Base-by-base conservation (phyloP, 2,113 vertebrate genomes). In the Phaethornis superciliosus region DNA sequence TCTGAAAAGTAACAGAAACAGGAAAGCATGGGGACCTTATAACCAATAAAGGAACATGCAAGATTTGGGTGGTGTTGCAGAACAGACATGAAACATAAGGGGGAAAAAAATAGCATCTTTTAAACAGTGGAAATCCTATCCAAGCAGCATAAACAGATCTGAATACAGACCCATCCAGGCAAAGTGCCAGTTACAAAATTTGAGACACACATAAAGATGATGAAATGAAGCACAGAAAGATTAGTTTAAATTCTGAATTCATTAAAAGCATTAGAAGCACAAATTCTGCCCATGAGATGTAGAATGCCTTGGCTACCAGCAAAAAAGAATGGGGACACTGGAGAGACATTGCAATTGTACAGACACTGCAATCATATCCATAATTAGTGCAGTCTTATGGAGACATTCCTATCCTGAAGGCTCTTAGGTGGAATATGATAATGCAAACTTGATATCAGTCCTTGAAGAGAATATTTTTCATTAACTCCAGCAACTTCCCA, bases 111-210 rank as follows among this genome's bases (percentile, higher is more conserved):
- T 3, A 68, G 71, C 60, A 33, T 91, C 89, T 93, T 94, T 93
- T 93, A 91, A 95, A 65, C 82, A 90, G 90, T 94, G 85, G 94
- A 94, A 96, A 94, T 90, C 85, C 88, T 91, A 93, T 72, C 94
- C 94, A 65, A 88, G 86, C 80, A 93, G 79, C 71, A 96, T 30
- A 79, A 94, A 90, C 85, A 92, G 88, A 92, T 65, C 80, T 95
- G 89, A 92, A 69, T 88, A 97, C 35, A 95, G 83, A 94, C 28
- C 62, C 62, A 2, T 78, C 88, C 30, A 95, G 93, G 96, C 94
- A 95, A 89, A 67, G 27, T 49, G 96, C 93, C 94, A 97, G 64
- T 64, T 88, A 64, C 69, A 96, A 78, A 95, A 94, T 78, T 54
- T 85, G 84, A 97, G 88, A 93, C 95, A 78, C 79, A 28, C 60